Evolutionary conservation across 2,113 vertebrate species (phyloP), one percentile per base, ranked within the genome.

Genomic region (Mesoclemmys tuberculata): DNA sequence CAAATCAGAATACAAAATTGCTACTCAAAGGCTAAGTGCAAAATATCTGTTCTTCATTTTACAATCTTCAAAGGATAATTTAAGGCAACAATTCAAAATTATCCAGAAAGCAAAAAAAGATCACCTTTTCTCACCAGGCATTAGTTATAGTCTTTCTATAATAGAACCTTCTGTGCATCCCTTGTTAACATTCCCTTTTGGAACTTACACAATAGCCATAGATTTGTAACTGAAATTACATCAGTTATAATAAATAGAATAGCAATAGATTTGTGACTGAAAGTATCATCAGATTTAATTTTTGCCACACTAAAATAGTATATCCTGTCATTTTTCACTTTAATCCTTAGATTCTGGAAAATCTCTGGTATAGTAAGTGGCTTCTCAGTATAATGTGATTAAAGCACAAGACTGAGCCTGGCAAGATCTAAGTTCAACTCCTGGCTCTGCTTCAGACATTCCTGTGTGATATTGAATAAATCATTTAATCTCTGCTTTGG

Each of bases 401-500:
- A 41, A 41, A 41, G 68, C n/a, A 58, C 56, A 29, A 27, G 27
- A 58, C 56, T 58, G 27, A 58, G 5, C 26, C 27, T 13, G 56
- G 31, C 29, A 35, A 64, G 14, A 64, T 64, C 27, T 35, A 18
- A 14, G 31, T 64, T 35, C 29, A 64, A 35, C 35, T 64, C 61
- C 29, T 64, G 61, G 31, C 29, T 64, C 14, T 18, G 14, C 31
- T 64, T 31, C 61, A 64, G 14, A 64, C 31, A 64, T 27, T 49
- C 44, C 49, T 49, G 56, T 7, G 21, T 68, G 64, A 49, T 27
- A 38, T 68, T 51, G 10, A 48, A 27, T 64, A 68, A 52, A 52
- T n/a, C 46, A 49, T 64, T 84, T 78, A 61, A 92, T 84, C n/a
- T 93, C 29, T 79, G 8, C 61, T 27, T 3, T 74, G 90, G 88